Evolutionary conservation across 2,113 vertebrate genomes (phyloP).

Genomic region (Oryzias melastigma): DNA sequence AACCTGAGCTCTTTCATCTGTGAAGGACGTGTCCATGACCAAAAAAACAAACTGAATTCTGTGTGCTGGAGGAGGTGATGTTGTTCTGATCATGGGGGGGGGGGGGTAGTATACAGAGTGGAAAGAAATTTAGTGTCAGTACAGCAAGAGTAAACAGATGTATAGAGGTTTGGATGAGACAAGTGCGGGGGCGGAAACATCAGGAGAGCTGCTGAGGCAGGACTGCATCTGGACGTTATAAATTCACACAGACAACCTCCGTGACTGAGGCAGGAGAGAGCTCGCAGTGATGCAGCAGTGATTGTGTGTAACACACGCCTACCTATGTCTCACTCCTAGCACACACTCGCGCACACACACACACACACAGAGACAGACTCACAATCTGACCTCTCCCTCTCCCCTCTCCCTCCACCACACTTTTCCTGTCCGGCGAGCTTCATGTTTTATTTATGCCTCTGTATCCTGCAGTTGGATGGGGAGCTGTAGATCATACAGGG

Average conservation of each 20-base stretch:
- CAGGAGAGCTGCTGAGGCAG: constrained; percentile 56
- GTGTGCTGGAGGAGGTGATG: no score
- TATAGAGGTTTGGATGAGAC: constrained; percentile 18
- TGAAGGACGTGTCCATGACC: no score
- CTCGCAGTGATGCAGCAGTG: constrained; percentile 33
- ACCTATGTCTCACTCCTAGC: constrained; percentile 31
- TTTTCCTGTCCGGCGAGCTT: constrained; percentile 54
- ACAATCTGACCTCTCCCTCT: constrained; percentile 4
- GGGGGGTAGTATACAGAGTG: constrained; percentile 6
- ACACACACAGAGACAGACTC: constrained; percentile 2
- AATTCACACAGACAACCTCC: constrained; percentile 54
- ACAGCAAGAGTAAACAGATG: constrained; percentile 25
- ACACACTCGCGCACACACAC: constrained; percentile 19
- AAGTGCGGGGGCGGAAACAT: constrained; percentile 33
- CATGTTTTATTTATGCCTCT: constrained; percentile 70
- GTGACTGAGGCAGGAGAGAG: constrained; percentile 23
- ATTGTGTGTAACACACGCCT: not conserved
- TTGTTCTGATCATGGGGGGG: no score
- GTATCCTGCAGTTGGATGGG: constrained; percentile 43
- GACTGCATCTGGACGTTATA: constrained; percentile 39
- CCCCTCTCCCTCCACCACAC: constrained; percentile 9
- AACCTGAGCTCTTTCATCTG: no score
- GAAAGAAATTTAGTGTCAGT: constrained; percentile 20
- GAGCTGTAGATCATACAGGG: constrained; percentile 2
- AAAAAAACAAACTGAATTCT: no score